phyloP scores from a whole-genome alignment of 2,797 vertebrate genomes.

The Leontocebus nigricollis region DNA sequence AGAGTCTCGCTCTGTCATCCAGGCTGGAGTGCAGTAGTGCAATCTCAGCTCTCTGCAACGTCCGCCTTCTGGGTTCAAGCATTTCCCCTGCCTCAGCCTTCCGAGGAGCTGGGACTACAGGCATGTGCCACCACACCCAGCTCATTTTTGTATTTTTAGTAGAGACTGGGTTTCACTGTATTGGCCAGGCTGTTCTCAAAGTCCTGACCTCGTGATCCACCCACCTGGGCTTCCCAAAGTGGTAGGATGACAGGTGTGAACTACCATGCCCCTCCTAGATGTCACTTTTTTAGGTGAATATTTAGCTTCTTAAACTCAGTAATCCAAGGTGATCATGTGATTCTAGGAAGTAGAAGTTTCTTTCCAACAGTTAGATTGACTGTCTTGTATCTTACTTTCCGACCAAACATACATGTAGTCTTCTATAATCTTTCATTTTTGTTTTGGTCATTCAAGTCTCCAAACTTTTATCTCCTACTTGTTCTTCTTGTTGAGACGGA shows the following conservation, averaged over 20 bases:
- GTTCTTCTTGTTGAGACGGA: too few relatives aligned
- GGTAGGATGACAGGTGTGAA: not conserved
- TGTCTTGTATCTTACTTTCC: not conserved
- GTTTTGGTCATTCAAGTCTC: not conserved
- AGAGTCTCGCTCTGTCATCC: not conserved
- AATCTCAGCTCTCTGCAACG: not conserved
- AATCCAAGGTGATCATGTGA: not conserved
- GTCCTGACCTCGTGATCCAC: not conserved
- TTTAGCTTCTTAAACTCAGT: not conserved
- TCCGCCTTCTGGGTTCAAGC: not conserved
- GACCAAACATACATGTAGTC: not conserved
- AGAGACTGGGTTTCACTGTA: not conserved
- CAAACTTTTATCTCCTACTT: not conserved
- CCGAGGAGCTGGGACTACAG: not conserved
- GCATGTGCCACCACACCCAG: not conserved
- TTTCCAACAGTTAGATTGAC: not conserved
- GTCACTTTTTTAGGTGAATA: slow-evolving; percentile 26
- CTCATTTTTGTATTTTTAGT: not conserved
- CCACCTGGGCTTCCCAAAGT: not conserved
- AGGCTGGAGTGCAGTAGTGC: not conserved
- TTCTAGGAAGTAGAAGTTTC: not conserved
- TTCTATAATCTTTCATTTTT: not conserved
- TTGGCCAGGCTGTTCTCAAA: not conserved
- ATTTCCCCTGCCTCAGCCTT: not conserved
- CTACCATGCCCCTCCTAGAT: accelerated